These are phyloP conservation scores for Xenopus petersii DNA, from an alignment of 2,797 vertebrate species.

Conservation along the genomic window DNA sequence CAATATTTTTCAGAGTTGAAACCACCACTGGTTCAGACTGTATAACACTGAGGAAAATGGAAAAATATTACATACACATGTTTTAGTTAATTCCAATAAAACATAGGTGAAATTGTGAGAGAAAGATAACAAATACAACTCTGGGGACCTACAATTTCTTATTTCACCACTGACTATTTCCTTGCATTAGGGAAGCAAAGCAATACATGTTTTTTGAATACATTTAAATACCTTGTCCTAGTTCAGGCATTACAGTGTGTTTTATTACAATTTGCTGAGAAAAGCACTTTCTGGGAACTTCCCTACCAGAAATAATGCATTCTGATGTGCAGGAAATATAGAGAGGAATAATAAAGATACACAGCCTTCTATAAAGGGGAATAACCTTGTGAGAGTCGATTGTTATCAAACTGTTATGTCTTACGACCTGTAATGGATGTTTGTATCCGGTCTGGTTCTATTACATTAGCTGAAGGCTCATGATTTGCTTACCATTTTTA, in stretches of 20 bases:
- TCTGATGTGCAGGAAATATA: slow-evolving; percentile 42
- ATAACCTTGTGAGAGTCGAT: slow-evolving; percentile 41
- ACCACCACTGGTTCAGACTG: too few species aligned
- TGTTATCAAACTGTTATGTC: slow-evolving; percentile 30
- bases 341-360: slow-evolving; percentile 38
- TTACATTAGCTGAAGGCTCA: slow-evolving; percentile 25
- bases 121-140: too few species aligned
- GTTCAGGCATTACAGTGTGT: slow-evolving; percentile 20
- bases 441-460: slow-evolving; percentile 24
- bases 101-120: too few species aligned
- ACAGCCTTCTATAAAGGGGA: slow-evolving; percentile 40
- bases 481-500: slow-evolving; percentile 35
- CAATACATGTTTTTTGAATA: slow-evolving; percentile 16
- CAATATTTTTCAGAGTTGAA: too few species aligned
- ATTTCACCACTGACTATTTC: too few species aligned
- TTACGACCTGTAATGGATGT: slow-evolving; percentile 42
- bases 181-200: background rate
- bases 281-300: slow-evolving; percentile 39
- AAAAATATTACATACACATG: too few species aligned
- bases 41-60: too few species aligned
- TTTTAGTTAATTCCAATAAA: too few species aligned
- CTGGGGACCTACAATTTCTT: too few species aligned
- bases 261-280: slow-evolving; percentile 39
- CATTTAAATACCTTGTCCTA: slow-evolving; percentile 20
- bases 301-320: slow-evolving; percentile 31